Percentiles rank a stretch among this genome's conserved stretches.
These are phyloP conservation scores for Chaetodon auriga DNA, from an alignment of 2,113 vertebrate species.

Conservation along the genomic window DNA sequence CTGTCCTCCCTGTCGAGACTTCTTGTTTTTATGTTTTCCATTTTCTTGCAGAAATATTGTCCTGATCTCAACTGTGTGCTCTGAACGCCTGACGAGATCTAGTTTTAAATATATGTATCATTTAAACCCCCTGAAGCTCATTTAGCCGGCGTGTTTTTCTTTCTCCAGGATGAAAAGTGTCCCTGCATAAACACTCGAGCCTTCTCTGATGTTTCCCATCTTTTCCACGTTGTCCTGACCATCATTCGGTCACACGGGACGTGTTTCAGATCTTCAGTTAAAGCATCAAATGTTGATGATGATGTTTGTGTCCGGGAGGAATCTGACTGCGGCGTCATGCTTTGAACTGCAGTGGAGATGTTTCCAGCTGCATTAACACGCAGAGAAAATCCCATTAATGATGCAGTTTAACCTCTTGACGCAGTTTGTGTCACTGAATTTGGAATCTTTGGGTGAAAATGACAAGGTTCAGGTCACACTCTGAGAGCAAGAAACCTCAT, in stretches of 20 bases:
- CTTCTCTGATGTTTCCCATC: neutral
- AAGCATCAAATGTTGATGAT: neutral
- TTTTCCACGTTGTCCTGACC: neutral
- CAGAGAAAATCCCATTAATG: neutral
- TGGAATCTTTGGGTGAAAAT: too few relatives aligned
- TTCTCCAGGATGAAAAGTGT: neutral
- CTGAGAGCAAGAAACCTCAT: neutral
- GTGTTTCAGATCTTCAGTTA: neutral
- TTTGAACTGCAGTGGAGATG: neutral
- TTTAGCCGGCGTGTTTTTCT: neutral
- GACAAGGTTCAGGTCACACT: too few relatives aligned
- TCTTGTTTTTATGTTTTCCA: neutral
- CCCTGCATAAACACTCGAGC: neutral
- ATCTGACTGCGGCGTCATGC: neutral
- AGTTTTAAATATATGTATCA: neutral
- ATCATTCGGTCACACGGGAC: neutral
- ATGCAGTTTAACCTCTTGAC: neutral
- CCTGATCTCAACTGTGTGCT: neutral
- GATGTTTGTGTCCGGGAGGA: neutral
- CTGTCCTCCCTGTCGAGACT: neutral
- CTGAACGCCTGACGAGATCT: neutral
- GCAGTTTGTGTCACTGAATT: neutral
- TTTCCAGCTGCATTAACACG: neutral
- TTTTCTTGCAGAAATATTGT: neutral
- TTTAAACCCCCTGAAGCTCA: conserved; percentile 1